Base-by-base conservation (phyloP, 2,888 invertebrate genomes). In the Eledone cirrhosa region DNA sequence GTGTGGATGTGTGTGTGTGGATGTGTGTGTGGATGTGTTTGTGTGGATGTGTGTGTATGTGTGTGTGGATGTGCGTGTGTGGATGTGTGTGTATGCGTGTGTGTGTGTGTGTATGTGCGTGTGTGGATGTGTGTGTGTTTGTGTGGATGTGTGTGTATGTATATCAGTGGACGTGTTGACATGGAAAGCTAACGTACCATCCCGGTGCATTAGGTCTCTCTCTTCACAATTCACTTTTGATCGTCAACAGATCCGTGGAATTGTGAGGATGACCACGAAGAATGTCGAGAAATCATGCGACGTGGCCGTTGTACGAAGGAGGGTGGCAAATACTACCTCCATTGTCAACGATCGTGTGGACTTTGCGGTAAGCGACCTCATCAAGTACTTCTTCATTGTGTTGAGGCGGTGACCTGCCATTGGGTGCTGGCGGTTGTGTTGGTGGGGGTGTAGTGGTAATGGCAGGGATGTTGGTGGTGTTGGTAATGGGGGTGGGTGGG, bases 321-420 rank as follows among this genome's bases (percentile, higher is more conserved):
- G 41, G 65, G 75, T 7, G 59, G 76, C 19, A 78, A 78, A 41
- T 78, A 75, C 77, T 79, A 16, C 75, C 81, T 81, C 53, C 88
- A 87, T 78, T 89, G 89, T 80, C 83, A 84, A 24, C 80, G 82
- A 33, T 84, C 88, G 0, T 89, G 89, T 79, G 83, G 84, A 4
- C 81, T 86, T 67, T 89, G 89, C 80, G 82, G 89, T 88, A 83
- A 84, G 86, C 80, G n/a, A n/a, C 31, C 41, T n/a, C 22, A 41
- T 41, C 41, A 5, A 41, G 11, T 41, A 41, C 5, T 41, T 41
- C 41, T 41, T 41, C 41, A 41, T 41, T 41, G 41, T 41, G 41
- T 2, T 0, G 8, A 1, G 41, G 5, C 11, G 5, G 5, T 41
- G 33, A 7, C 3, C n/a, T n/a, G n/a, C n/a, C n/a, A n/a, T n/a